These are phyloP conservation scores for Sphenodon punctatus DNA, from an alignment of 2,797 vertebrate genomes.

Conservation along the genomic window DNA sequence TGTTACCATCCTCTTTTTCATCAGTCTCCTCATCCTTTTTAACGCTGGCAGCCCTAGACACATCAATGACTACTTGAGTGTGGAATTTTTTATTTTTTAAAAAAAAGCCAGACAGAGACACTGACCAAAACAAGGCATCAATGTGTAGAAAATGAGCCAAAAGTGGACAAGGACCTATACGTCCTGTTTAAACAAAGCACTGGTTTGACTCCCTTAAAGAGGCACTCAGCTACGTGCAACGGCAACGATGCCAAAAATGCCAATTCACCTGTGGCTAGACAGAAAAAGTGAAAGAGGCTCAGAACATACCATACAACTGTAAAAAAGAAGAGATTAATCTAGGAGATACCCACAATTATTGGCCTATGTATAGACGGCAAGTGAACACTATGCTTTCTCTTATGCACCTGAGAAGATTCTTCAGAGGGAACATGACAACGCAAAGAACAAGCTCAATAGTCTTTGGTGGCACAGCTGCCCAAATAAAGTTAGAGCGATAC, in stretches of 20 bases:
- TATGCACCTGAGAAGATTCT: background rate
- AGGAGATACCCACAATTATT: background rate
- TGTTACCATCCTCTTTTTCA: slow-evolving; percentile 80
- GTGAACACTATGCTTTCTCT: rapidly evolving
- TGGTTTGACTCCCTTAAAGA: background rate
- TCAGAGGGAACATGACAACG: background rate
- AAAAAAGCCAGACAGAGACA: too few relatives aligned
- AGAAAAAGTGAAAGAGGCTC: background rate
- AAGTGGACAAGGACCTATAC: background rate
- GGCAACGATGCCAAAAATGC: background rate
- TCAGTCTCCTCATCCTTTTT: slow-evolving; percentile 83
- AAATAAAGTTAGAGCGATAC: background rate
- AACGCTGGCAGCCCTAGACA: slow-evolving; percentile 61
- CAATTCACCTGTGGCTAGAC: background rate
- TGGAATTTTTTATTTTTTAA: too few relatives aligned
- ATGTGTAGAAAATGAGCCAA: background rate
- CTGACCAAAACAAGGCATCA: background rate
- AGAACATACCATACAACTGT: background rate
- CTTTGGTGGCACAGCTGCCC: background rate
- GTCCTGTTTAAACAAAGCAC: background rate
- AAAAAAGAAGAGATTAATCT: background rate
- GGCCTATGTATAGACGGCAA: background rate
- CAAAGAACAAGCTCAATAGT: background rate
- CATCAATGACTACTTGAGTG: background rate
- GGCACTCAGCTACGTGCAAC: background rate